Conservation (phyloP, 2,113 vertebrate species). For the Cinclus cinclus region DNA sequence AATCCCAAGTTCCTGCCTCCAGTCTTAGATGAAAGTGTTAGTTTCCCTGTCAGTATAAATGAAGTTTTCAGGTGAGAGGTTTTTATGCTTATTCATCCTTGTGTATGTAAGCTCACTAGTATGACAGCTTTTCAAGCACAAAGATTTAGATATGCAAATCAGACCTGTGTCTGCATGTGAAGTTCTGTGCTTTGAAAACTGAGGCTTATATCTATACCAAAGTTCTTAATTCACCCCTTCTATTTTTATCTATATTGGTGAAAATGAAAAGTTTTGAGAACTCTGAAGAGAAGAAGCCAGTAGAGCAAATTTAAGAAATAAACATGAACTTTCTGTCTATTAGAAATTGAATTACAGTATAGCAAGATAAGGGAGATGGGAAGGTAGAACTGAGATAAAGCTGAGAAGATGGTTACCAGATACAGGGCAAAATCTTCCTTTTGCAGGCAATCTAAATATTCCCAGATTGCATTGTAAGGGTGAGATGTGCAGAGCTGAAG, state of each 20-base stretch:
- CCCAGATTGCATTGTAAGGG: background rate
- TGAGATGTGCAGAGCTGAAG: background rate
- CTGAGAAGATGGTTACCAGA: background rate
- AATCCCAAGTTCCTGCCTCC: background rate
- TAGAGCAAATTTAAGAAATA: background rate
- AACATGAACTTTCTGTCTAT: background rate
- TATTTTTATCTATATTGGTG: background rate
- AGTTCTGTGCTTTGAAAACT: background rate
- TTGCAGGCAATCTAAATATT: background rate
- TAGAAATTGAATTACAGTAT: background rate
- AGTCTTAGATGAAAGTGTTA: background rate
- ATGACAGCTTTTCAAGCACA: background rate
- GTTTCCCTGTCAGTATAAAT: background rate
- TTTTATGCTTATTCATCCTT: background rate
- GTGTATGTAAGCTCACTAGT: background rate
- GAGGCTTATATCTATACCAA: background rate
- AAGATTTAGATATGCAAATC: background rate
- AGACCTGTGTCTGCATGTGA: background rate
- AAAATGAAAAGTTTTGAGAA: background rate
- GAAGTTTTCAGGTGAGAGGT: background rate
- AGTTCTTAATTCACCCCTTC: background rate
- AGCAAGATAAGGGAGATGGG: background rate
- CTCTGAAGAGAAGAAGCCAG: background rate
- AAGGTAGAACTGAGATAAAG: background rate
- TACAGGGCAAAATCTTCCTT: background rate